phyloP scores from a whole-genome alignment of 1,140 invertebrate species.

The Vollenhovia emeryi region DNA sequence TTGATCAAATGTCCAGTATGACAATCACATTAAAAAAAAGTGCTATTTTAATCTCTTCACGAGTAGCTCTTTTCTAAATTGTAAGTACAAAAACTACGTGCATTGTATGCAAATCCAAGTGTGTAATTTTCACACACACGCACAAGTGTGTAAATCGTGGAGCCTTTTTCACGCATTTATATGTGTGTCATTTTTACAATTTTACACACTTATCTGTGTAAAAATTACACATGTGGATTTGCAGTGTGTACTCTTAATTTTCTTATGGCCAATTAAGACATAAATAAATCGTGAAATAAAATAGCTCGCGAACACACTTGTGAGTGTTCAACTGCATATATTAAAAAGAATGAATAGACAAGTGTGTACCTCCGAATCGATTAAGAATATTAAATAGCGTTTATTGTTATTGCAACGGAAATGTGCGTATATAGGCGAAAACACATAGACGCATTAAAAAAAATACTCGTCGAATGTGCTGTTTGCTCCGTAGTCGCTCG shows the following conservation, averaged over 20 bases:
- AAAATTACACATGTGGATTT: too few relatives aligned
- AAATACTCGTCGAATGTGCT: background rate
- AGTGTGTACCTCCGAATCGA: background rate
- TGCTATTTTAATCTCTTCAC: background rate
- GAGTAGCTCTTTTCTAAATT: background rate
- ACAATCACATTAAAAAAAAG: background rate
- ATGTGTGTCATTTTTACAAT: too few relatives aligned
- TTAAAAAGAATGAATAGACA: background rate
- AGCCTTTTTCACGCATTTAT: too few relatives aligned
- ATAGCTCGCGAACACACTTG: background rate
- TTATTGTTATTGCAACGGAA: background rate
- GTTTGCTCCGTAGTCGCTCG: background rate
- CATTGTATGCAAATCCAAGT: too few relatives aligned
- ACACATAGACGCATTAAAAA: background rate
- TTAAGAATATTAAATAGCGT: background rate
- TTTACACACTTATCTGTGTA: too few relatives aligned
- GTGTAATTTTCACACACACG: too few relatives aligned
- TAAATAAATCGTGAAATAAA: background rate
- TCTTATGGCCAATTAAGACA: background rate
- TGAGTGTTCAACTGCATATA: background rate
- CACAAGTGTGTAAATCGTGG: too few relatives aligned
- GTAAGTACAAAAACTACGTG: background rate
- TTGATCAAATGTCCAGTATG: background rate
- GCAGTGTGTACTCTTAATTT: background rate
- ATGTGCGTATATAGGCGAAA: background rate